Evolutionary conservation across 2,888 invertebrate genomes (phyloP), one percentile per base, ranked within the genome.

Genomic region (Psylliodes chrysocephalus): DNA sequence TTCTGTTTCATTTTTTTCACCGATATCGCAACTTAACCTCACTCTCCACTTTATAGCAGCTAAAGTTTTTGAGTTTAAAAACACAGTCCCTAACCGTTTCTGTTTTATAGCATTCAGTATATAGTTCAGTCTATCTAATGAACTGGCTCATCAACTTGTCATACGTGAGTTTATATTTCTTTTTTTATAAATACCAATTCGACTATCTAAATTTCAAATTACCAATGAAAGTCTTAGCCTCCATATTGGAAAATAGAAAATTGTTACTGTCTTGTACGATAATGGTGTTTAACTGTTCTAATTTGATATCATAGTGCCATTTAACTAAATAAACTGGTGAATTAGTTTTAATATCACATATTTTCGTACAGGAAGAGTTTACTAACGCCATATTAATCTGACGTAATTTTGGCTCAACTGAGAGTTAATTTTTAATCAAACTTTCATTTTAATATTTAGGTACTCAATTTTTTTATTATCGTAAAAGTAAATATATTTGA

Each of bases 1-100:
- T n/a, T n/a, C n/a, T n/a, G n/a, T n/a, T n/a, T n/a, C n/a, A n/a
- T n/a, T n/a, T n/a, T n/a, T n/a, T n/a, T n/a, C n/a, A n/a, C n/a
- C n/a, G n/a, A n/a, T n/a, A n/a, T n/a, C 22, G 59, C 59, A 59
- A 59, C 51, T 18, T 49, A 59, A 59, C 59, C 59, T 49, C 59
- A 49, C 40, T 51, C 51, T 59, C 49, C 59, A 49, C 49, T 40
- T 59, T 30, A 8, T 69, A 69, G 69, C 71, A 69, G 70, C 68
- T 53, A 28, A 46, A 55, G 55, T 49, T 28, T n/a, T 54, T 25
- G 66, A 64, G 61, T 28, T 66, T 61, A 65, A 59, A 57, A 64
- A 64, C 64, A 56, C 42, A 64, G 63, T 68, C 63, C 67, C 44
- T 18, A 63, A 62, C 65, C 62, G 63, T 60, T 59, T 51, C 19